Evolutionary conservation across 2,797 vertebrate species (phyloP).

Genomic region (Silurus lanzhouensis): DNA sequence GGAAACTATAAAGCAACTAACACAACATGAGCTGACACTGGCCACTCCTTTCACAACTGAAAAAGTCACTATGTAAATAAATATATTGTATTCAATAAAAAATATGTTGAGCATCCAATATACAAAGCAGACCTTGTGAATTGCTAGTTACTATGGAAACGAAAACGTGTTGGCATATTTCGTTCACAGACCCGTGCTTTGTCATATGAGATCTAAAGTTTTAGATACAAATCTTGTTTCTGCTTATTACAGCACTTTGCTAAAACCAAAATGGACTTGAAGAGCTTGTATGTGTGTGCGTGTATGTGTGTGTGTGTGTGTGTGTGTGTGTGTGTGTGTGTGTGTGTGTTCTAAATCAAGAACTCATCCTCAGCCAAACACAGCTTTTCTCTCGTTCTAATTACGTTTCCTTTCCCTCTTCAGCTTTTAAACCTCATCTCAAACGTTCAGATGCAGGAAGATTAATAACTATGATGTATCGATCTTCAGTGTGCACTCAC

Average conservation of each 20-base stretch:
- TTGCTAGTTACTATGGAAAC: background rate
- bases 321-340: background rate
- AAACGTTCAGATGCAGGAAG: background rate
- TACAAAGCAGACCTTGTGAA: background rate
- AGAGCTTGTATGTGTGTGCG: background rate
- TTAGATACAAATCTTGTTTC: background rate
- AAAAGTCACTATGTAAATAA: background rate
- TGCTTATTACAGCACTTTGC: background rate
- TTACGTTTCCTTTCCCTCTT: conserved; percentile 7
- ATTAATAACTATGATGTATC: conserved; percentile 5
- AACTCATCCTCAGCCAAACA: background rate
- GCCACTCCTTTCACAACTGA: background rate
- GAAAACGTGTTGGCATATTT: background rate
- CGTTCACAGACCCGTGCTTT: background rate
- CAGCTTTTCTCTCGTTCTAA: background rate
- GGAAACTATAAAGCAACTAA: background rate
- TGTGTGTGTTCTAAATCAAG: background rate
- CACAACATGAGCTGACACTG: background rate
- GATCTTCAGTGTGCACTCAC: background rate
- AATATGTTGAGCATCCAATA: background rate
- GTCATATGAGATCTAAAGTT: background rate
- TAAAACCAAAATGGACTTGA: background rate
- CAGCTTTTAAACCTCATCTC: conserved; percentile 2
- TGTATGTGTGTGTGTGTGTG: background rate
- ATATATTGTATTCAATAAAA: no score